Conservation (phyloP, 2,113 vertebrate genomes). For the Catharus bicknelli region DNA sequence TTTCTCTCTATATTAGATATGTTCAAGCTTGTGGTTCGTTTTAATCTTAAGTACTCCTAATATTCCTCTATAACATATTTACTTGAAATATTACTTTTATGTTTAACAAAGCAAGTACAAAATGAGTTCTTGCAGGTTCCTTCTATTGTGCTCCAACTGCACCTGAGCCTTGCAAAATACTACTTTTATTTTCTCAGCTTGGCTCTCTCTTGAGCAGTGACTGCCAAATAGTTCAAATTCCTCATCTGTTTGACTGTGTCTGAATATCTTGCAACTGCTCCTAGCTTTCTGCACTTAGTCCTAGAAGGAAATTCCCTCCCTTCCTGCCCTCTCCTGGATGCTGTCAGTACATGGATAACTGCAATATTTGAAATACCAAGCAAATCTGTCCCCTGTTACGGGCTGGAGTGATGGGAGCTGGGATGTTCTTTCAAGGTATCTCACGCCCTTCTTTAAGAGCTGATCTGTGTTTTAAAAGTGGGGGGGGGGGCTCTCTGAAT, state of each 20-base stretch:
- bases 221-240: constrained; percentile 40
- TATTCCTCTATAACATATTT: neutral
- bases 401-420: neutral
- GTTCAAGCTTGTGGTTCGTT: neutral
- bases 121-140: neutral
- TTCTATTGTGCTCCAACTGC: neutral
- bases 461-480: neutral
- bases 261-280: neutral
- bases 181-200: neutral
- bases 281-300: neutral
- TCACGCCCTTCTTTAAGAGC: neutral
- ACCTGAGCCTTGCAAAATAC: neutral
- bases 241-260: neutral
- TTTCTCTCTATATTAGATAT: neutral
- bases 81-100: neutral
- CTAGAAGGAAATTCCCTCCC: constrained; percentile 24
- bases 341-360: neutral
- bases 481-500: neutral
- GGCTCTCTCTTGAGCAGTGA: neutral
- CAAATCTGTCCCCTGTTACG: neutral
- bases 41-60: neutral
- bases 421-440: neutral
- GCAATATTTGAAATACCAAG: constrained; percentile 46
- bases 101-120: neutral
- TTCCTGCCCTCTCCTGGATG: constrained; percentile 31